Conservation (phyloP, 2,113 vertebrate genomes). For the Pampusana beccarii region DNA sequence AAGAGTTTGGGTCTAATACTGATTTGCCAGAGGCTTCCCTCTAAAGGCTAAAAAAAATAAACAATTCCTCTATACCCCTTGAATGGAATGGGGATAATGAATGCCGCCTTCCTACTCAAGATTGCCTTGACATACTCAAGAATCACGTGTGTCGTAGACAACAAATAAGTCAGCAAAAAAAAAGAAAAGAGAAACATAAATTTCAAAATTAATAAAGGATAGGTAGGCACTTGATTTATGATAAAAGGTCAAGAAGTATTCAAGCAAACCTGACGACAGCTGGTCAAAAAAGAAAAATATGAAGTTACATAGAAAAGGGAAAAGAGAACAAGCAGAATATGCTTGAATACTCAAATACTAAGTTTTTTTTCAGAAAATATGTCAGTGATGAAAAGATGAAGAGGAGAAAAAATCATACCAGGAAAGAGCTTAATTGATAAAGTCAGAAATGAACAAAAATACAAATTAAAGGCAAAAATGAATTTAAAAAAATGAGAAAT, state of each 20-base stretch:
- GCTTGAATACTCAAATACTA: neutral
- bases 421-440: neutral
- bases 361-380: neutral
- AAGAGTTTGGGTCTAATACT: neutral
- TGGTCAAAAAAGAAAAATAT: neutral
- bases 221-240: neutral
- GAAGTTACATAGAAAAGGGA: neutral
- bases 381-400: neutral
- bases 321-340: neutral
- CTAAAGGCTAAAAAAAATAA: neutral
- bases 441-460: neutral
- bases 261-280: neutral
- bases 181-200: neutral
- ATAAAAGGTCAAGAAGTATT: neutral
- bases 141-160: neutral
- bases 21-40: neutral
- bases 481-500: neutral
- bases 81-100: neutral
- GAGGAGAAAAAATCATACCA: fast-evolving
- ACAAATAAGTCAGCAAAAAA: neutral
- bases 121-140: neutral
- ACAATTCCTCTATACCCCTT: neutral
- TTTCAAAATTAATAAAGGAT: neutral
- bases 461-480: neutral
- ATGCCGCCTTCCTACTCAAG: neutral